These are phyloP conservation scores for Bombus breviceps DNA, from an alignment of 1,140 invertebrate species.

Conservation along the genomic window DNA sequence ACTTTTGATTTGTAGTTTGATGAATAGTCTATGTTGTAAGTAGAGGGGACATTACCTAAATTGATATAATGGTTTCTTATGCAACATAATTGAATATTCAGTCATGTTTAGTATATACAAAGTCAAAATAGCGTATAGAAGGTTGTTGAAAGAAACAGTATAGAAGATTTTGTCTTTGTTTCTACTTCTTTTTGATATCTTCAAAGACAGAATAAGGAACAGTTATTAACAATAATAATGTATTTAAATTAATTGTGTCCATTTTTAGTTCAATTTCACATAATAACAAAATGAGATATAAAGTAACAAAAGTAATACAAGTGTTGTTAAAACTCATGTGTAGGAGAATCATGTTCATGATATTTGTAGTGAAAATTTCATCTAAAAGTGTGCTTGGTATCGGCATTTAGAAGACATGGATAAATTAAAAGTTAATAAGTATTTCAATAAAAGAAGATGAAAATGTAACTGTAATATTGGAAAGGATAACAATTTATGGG, in stretches of 20 bases:
- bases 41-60: neutral
- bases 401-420: neutral
- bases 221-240: neutral
- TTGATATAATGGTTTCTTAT: too few species aligned
- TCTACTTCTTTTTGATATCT: neutral
- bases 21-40: slow-evolving; percentile 2
- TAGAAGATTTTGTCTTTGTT: neutral
- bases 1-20: neutral
- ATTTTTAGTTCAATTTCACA: neutral
- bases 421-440: too few species aligned
- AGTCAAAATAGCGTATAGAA: neutral
- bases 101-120: too few species aligned
- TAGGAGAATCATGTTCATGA: neutral
- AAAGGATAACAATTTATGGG: neutral
- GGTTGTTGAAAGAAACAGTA: too few species aligned
- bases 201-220: neutral
- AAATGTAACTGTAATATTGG: neutral
- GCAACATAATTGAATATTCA: neutral
- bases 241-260: neutral
- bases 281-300: neutral
- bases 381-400: neutral
- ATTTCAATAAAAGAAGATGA: neutral
- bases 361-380: neutral
- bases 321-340: too few species aligned
- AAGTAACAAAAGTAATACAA: neutral